Conservation (phyloP, 2,888 invertebrate genomes). For the Acanthococcus lagerstroemiae region DNA sequence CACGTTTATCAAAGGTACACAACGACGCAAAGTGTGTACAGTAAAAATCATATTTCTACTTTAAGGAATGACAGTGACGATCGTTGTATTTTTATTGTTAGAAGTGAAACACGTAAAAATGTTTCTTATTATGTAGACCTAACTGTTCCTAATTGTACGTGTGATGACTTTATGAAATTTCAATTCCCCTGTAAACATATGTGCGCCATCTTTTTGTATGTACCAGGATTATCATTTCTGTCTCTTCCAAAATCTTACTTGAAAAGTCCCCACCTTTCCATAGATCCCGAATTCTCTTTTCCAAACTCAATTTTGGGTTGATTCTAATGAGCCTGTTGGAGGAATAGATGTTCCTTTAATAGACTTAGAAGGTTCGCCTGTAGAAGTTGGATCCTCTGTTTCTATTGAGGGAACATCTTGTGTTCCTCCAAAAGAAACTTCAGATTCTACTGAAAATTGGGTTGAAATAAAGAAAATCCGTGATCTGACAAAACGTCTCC, state of each 20-base stretch:
- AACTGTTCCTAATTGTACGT: background rate
- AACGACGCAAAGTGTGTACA: background rate
- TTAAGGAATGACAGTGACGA: no score
- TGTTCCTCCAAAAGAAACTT: background rate
- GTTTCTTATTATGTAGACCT: background rate
- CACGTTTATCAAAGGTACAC: background rate
- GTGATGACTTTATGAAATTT: background rate
- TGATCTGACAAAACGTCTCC: no score
- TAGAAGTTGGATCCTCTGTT: background rate
- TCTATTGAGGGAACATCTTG: background rate
- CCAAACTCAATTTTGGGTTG: background rate
- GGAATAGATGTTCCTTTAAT: background rate
- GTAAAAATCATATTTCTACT: background rate
- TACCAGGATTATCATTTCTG: background rate
- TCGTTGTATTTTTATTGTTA: no score
- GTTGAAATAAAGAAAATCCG: no score
- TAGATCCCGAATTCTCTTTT: background rate
- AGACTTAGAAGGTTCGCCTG: background rate
- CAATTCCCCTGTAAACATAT: slow-evolving; percentile 7
- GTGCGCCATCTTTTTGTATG: background rate
- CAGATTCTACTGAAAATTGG: no score
- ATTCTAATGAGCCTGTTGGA: background rate
- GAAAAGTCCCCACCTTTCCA: background rate
- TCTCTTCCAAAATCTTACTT: background rate
- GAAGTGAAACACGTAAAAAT: background rate